phyloP scores from a whole-genome alignment of 2,797 vertebrate species.

The Pangasius djambal region DNA sequence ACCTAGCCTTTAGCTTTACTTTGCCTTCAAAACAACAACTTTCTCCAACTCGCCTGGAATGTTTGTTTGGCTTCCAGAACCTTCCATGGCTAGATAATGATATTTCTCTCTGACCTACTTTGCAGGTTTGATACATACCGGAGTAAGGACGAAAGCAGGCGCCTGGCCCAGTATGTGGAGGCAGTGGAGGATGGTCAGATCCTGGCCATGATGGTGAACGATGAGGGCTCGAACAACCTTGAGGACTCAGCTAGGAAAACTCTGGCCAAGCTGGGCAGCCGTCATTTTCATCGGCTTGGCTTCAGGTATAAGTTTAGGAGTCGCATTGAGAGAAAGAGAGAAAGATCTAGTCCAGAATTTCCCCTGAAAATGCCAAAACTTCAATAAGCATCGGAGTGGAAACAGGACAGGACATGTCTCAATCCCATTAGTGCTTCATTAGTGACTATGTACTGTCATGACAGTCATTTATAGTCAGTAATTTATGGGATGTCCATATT shows the following conservation, averaged over 20 bases:
- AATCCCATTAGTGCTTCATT: not conserved
- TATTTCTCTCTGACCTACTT: constrained; percentile 53
- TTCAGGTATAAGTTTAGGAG: constrained; percentile 80
- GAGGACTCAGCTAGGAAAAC: constrained; percentile 87
- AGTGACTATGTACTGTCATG: not conserved
- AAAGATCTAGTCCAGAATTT: not conserved
- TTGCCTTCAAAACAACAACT: constrained; percentile 36
- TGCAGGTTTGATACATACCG: constrained; percentile 93
- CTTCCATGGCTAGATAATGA: constrained; percentile 34
- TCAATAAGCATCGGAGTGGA: not conserved
- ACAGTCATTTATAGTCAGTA: not conserved
- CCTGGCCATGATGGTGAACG: constrained; percentile 88
- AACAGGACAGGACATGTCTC: not conserved
- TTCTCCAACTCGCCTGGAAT: constrained; percentile 23
- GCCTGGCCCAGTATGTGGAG: constrained; percentile 85
- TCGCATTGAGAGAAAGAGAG: not conserved
- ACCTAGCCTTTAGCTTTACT: constrained; percentile 32
- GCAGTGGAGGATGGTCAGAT: constrained; percentile 79
- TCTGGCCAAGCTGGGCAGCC: constrained; percentile 87
- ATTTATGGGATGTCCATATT: not conserved
- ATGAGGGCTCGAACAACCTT: constrained; percentile 92
- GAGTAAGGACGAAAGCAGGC: constrained; percentile 86
- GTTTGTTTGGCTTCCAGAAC: constrained; percentile 39
- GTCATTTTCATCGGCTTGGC: constrained; percentile 85
- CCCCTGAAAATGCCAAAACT: not conserved